Conservation (phyloP, 2,888 invertebrate genomes). For the Frankliniella fusca region DNA sequence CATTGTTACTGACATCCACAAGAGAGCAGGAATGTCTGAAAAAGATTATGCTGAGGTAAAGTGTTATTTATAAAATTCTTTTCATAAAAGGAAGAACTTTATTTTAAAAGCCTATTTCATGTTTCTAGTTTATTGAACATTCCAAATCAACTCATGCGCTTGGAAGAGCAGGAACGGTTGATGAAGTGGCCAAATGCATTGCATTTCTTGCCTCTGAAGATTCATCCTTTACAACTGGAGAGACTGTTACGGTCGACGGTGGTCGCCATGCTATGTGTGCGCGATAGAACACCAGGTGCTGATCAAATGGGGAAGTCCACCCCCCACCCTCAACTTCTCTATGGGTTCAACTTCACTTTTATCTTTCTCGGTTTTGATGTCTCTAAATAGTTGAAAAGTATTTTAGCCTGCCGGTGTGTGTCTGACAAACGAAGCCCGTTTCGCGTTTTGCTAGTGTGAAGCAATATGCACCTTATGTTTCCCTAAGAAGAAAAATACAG, state of each 20-base stretch:
- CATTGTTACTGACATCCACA: conserved; percentile 50
- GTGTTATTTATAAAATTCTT: no score
- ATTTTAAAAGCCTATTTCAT: not conserved
- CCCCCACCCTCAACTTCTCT: not conserved
- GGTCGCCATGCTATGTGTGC: conserved; percentile 43
- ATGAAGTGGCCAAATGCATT: conserved; percentile 48
- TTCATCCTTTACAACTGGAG: conserved; percentile 55
- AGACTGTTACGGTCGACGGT: conserved; percentile 55
- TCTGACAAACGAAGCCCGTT: no score
- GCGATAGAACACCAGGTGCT: not conserved
- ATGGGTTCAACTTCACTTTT: no score
- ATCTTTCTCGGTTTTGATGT: no score
- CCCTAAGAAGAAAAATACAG: not conserved
- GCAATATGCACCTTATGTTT: no score
- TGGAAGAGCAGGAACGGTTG: conserved; percentile 51
- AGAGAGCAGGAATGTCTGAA: conserved; percentile 53
- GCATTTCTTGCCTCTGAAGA: conserved; percentile 54
- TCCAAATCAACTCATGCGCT: conserved; percentile 55
- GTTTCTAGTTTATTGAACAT: conserved; percentile 46
- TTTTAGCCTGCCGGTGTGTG: no score
- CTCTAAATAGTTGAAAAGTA: no score
- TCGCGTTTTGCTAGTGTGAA: no score
- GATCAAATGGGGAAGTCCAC: not conserved
- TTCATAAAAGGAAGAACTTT: not conserved
- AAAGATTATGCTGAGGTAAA: conserved; percentile 46